A percentile compares a stretch with the other conserved stretches of the same genome.
phyloP scores from a whole-genome alignment of 2,113 vertebrate species.

The Rhinogobius similis region DNA sequence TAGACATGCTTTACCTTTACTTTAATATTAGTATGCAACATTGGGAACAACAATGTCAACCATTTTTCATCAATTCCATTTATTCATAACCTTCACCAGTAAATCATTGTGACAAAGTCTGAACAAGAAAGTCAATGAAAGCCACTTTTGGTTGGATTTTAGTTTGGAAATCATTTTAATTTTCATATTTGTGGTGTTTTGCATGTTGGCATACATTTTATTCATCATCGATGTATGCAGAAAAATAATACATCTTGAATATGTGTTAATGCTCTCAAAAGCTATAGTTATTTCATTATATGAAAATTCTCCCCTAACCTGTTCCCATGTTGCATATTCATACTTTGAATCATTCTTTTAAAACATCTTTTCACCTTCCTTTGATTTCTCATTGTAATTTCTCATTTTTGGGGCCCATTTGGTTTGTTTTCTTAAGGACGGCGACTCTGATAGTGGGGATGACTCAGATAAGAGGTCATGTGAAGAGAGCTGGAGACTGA shows the following conservation, averaged over 20 bases:
- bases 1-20: slow-evolving; percentile 72
- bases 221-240: slow-evolving; percentile 64
- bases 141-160: slow-evolving; percentile 55
- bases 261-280: slow-evolving; percentile 15
- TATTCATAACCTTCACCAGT: slow-evolving; percentile 9
- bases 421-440: slow-evolving; percentile 98
- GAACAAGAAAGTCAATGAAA: slow-evolving; percentile 73
- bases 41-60: slow-evolving; percentile 60
- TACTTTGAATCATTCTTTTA: slow-evolving; percentile 78
- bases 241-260: slow-evolving; percentile 13
- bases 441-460: slow-evolving; percentile 99
- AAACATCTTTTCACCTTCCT: slow-evolving; percentile 79
- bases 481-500: slow-evolving; percentile 99
- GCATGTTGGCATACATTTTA: slow-evolving; percentile 72
- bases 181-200: slow-evolving; percentile 44
- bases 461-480: slow-evolving; percentile 99
- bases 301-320: not conserved
- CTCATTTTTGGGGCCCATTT: slow-evolving; percentile 86
- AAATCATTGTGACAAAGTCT: slow-evolving; percentile 8
- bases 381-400: slow-evolving; percentile 83
- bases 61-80: slow-evolving; percentile 1
- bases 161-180: slow-evolving; percentile 24
- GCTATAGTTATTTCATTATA: not conserved
- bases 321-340: slow-evolving; percentile 82
- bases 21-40: slow-evolving; percentile 80